Evolutionary conservation across 2,797 vertebrate species (phyloP), one percentile per base, ranked within the genome.

Genomic region (Sylvia borin): DNA sequence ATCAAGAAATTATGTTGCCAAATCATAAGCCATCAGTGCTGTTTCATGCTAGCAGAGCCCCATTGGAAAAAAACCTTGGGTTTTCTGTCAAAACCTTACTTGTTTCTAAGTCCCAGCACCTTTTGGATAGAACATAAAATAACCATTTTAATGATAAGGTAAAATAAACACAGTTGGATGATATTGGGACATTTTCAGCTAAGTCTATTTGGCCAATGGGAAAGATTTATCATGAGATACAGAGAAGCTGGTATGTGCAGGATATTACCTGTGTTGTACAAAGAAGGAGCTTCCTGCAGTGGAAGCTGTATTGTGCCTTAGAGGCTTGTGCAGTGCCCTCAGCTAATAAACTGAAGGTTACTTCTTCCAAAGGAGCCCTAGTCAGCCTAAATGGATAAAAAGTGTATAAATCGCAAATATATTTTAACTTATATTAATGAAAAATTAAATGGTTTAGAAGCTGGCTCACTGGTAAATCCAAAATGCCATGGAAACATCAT

Each of bases 401-500:
- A 88, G 32, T 32, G 19, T 72, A 18, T 81, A 83, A 78, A 88
- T 78, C 20, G 27, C 62, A 85, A 68, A 74, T 74, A 55, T 29
- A 53, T 87, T 88, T 90, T 61, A 40, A 68, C 62, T 83, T 83
- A 24, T 29, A 60, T 62, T 78, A 86, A 81, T 90, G 70, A 84
- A 83, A 95, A 84, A 22, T 47, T 31, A 68, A 80, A 68, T 1
- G 0, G 29, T 68, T 83, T 91, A 62, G 55, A 60, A 85, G 72
- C 26, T 55, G 85, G 72, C n/a, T 83, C 85, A 60, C n/a, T 6
- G 17, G 40, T 81, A 93, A 88, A 88, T 96, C 58, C 31, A 25
- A 66, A 95, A 76, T 54, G 47, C 85, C 60, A 88, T 93, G 82
- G 90, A 94, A 96, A 93, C 79, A 78, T 58, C 72, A 71, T 67